Percentiles rank a stretch among this genome's conserved stretches.
phyloP scores from a whole-genome alignment of 64 coral and sea anemone species.

The Montipora efflorescens region DNA sequence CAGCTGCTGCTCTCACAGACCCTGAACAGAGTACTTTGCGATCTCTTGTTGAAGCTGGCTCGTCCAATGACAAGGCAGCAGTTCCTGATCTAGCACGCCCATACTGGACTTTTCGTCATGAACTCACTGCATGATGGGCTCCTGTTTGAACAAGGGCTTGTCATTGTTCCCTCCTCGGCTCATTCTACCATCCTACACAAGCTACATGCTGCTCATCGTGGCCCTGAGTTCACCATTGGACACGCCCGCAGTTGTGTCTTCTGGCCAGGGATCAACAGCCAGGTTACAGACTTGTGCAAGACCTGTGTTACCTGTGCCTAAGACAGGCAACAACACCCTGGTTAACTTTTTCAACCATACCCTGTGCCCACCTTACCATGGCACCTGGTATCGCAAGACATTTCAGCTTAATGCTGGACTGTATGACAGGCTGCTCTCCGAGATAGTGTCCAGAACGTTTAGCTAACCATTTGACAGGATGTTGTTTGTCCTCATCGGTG shows the following conservation, averaged over 20 bases:
- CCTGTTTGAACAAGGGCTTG: slow-evolving; percentile 74
- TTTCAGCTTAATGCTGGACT: slow-evolving; percentile 46
- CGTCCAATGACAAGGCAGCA: slow-evolving; percentile 7
- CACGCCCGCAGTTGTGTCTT: neutral
- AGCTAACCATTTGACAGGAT: no score
- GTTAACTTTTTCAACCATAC: slow-evolving; percentile 30
- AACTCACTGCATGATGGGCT: slow-evolving; percentile 67
- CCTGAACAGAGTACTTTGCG: slow-evolving; percentile 27
- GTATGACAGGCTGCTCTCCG: no score
- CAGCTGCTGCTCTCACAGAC: slow-evolving; percentile 25
- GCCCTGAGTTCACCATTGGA: slow-evolving; percentile 27
- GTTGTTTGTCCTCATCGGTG: no score
- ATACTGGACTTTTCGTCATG: slow-evolving; percentile 60
- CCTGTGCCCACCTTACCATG: slow-evolving; percentile 52
- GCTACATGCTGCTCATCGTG: slow-evolving; percentile 72
- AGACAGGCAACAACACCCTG: slow-evolving; percentile 8
- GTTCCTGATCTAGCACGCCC: slow-evolving; percentile 20
- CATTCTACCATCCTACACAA: slow-evolving; percentile 32
- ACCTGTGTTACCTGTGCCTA: slow-evolving; percentile 52
- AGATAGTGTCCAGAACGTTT: no score
- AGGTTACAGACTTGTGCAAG: slow-evolving; percentile 32
- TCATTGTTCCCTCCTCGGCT: slow-evolving; percentile 60
- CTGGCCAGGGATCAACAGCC: neutral
- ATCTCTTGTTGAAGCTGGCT: slow-evolving; percentile 41
- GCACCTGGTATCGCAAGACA: slow-evolving; percentile 62